Evolutionary conservation across 2,113 vertebrate species (phyloP), one percentile per base, ranked within the genome.

Genomic region (Tichodroma muraria): DNA sequence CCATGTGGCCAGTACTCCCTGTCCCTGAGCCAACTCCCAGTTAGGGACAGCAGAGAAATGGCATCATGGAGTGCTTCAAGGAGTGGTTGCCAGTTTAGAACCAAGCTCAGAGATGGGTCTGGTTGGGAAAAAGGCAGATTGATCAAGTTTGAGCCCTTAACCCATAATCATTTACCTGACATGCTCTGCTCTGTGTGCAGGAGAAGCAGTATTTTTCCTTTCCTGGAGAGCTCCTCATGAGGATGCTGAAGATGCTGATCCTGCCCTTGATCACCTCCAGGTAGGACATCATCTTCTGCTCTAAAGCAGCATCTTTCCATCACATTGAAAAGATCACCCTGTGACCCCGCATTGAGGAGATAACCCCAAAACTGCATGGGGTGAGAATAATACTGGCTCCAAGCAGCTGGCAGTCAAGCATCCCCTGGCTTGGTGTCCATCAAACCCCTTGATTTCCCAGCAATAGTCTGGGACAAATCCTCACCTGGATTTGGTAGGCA

Each of bases 181-280:
- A 31, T 0, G 3, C 31, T 94, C 59, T 85, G 57, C 47, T 89
- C n/a, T 53, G 4, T 69, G 22, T 42, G 35, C 95, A 99, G 98
- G 98, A 98, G 53, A 99, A 98, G 93, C 98, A 99, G 71, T 99
- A 99, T 76, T 98, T 99, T 64, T 98, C 98, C 13, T 99, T 99
- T 54, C 98, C 98, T 23, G 98, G 98, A 61, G 98, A 99, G 84
- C 98, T 99, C 38, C 98, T 99, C 93, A 99, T 99, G 98, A 98
- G 98, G 96, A 98, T 99, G 98, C 53, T 99, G 76, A 99, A 99
- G 97, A 99, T 99, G 98, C 97, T 99, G 64, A 99, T 99, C 88
- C 98, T 99, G 61, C 98, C 98, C 40, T 98, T 99, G 84, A 98
- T 99, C 96, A 99, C 98, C 3, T 99, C 98, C 94, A 99, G 98